Conservation (phyloP, 2,888 invertebrate genomes). For the Polydrusus tereticollis region DNA sequence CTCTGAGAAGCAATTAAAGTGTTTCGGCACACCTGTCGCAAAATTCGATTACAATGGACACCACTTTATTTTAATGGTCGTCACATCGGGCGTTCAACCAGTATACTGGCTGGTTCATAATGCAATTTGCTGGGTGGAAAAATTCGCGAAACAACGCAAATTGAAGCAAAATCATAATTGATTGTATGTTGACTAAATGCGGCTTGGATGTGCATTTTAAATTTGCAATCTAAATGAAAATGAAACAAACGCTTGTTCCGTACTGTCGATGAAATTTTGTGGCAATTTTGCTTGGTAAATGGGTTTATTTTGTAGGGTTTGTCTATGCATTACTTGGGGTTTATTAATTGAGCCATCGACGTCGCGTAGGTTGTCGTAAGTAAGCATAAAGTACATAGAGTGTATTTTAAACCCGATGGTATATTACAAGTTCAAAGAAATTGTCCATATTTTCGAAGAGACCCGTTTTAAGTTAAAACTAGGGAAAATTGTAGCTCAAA, state of each 20-base stretch:
- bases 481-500: too few species aligned
- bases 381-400: too few species aligned
- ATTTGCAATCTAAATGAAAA: slow-evolving; percentile 41
- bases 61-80: slow-evolving; percentile 45
- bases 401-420: too few species aligned
- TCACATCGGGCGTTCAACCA: slow-evolving; percentile 38
- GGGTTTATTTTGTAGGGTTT: background rate
- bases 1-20: slow-evolving; percentile 36
- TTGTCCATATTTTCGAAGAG: too few species aligned
- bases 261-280: background rate
- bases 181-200: slow-evolving; percentile 13
- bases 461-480: too few species aligned
- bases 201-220: slow-evolving; percentile 34
- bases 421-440: too few species aligned
- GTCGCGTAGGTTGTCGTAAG: too few species aligned
- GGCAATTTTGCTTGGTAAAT: background rate
- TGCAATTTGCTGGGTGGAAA: slow-evolving; percentile 36
- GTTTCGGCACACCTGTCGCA: slow-evolving; percentile 41
- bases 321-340: too few species aligned
- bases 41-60: slow-evolving; percentile 46
- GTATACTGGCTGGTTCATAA: slow-evolving; percentile 5
- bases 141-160: slow-evolving; percentile 26
- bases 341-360: too few species aligned
- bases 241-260: background rate
- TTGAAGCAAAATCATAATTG: background rate